A percentile compares a stretch with the other conserved stretches of the same genome.
phyloP scores from a whole-genome alignment of 1,140 invertebrate species.

The Diuraphis noxia region DNA sequence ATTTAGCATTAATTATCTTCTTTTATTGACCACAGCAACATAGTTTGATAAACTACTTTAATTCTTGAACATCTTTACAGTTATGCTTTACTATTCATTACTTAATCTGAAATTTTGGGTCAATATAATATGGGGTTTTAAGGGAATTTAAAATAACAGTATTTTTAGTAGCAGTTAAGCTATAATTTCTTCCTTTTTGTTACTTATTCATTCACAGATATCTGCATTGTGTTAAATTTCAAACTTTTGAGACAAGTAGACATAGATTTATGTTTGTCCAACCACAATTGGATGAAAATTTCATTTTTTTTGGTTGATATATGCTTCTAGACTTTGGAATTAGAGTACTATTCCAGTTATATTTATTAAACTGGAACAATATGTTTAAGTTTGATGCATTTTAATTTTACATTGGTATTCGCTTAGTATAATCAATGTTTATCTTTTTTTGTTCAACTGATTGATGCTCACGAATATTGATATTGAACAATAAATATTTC shows the following conservation, averaged over 20 bases:
- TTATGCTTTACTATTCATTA: background rate
- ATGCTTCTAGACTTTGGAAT: background rate
- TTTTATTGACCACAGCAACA: background rate
- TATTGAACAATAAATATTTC: background rate
- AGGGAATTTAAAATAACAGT: background rate
- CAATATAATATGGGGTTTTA: background rate
- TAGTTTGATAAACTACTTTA: background rate
- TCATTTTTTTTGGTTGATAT: background rate
- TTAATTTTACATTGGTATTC: background rate
- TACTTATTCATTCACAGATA: background rate
- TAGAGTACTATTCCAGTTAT: background rate
- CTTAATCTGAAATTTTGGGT: background rate
- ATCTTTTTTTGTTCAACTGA: background rate
- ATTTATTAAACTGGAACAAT: background rate
- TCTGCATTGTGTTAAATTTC: background rate
- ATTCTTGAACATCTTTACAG: background rate
- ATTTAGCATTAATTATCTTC: background rate
- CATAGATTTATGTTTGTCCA: background rate
- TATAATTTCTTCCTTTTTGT: background rate
- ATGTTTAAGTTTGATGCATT: background rate
- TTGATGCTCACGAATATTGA: background rate
- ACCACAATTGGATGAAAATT: background rate
- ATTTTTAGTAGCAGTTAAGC: background rate
- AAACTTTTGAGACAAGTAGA: background rate
- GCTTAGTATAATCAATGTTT: background rate